These are phyloP conservation scores for Patiria pectinifera DNA, from an alignment of 53 echinoderm and acorn worm genomes.

Conservation along the genomic window DNA sequence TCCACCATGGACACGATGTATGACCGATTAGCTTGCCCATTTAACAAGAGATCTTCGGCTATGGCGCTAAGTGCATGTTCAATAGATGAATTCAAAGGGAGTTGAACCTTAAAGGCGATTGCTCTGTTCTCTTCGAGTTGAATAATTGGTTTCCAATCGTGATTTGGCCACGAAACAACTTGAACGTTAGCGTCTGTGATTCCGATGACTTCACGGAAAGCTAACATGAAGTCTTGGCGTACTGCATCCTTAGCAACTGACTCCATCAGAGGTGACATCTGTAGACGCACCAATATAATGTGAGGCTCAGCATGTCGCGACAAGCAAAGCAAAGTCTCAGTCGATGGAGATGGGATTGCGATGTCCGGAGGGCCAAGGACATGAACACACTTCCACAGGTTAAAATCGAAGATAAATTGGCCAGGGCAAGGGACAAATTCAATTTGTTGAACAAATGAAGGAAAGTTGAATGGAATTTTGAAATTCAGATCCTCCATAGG, in stretches of 20 bases:
- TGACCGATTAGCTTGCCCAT: neutral
- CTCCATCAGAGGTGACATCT: neutral
- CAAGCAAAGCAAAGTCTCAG: neutral
- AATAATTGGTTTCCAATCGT: neutral
- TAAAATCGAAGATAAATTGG: neutral
- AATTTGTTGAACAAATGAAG: neutral
- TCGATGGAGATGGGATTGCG: neutral
- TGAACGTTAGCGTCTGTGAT: neutral
- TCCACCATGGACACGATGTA: neutral
- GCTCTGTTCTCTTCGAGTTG: neutral
- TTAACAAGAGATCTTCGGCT: neutral
- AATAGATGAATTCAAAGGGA: neutral
- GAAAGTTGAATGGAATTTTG: slow-evolving; percentile 27
- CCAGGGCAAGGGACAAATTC: neutral
- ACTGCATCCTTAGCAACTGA: neutral
- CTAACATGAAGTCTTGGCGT: neutral
- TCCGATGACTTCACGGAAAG: neutral
- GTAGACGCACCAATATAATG: neutral
- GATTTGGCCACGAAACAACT: neutral
- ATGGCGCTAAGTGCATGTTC: neutral
- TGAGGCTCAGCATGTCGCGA: neutral
- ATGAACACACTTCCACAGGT: neutral
- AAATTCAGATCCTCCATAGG: neutral
- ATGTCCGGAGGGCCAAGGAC: neutral
- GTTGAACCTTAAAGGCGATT: neutral